Percentiles rank a stretch among this genome's conserved stretches.
Evolutionary conservation across 2,888 invertebrate species (phyloP).

Genomic region (Pristionchus japonicus): DNA sequence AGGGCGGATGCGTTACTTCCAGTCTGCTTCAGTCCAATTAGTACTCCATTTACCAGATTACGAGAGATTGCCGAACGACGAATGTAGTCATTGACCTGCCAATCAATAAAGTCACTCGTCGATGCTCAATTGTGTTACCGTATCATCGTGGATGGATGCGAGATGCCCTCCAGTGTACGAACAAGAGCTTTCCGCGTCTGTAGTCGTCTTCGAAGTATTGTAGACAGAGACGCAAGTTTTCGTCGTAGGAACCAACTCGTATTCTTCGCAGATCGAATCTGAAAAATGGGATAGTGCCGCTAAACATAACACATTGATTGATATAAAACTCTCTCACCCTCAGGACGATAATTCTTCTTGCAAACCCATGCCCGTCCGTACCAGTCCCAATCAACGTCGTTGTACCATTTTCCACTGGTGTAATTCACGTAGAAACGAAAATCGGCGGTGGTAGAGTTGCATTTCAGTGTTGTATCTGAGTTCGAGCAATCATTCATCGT

Average conservation of each 20-base stretch:
- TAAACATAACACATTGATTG: neutral
- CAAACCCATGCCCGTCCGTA: neutral
- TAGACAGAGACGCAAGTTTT: neutral
- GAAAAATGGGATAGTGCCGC: neutral
- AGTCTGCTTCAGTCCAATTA: conserved; percentile 41
- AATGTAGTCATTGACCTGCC: conserved; percentile 29
- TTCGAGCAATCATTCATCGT: neutral
- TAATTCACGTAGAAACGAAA: neutral
- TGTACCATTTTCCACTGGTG: neutral
- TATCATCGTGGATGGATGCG: neutral
- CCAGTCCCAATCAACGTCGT: neutral
- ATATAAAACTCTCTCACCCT: neutral
- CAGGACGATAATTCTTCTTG: conserved; percentile 9
- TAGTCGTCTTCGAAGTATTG: neutral
- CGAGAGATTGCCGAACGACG: neutral
- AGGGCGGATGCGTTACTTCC: neutral
- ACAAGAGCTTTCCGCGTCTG: neutral
- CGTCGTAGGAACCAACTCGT: neutral
- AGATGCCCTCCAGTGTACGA: neutral
- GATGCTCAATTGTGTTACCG: neutral
- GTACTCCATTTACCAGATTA: neutral
- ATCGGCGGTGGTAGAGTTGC: neutral
- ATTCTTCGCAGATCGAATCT: conserved; percentile 23
- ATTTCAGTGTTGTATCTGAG: neutral
- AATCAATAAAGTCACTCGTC: neutral